Conservation (phyloP, 2,888 invertebrate genomes). For the Amaurobius ferox region DNA sequence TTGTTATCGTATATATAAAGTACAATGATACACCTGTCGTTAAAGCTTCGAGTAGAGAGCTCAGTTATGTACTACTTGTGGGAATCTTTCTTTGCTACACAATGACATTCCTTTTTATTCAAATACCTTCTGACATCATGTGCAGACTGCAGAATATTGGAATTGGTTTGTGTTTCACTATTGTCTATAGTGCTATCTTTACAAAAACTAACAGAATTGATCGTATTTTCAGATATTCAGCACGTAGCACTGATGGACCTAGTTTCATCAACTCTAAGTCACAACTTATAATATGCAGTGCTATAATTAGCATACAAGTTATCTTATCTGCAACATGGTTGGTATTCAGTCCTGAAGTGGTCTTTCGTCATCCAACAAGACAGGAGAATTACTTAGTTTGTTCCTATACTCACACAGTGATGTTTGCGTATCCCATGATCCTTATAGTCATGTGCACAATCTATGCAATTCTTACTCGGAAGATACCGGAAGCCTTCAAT, state of each 20-base stretch:
- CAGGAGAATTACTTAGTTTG: constrained; percentile 94
- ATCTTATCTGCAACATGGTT: constrained; percentile 94
- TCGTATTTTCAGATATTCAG: constrained; percentile 76
- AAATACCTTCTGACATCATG: constrained; percentile 77
- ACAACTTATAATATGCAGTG: constrained; percentile 78
- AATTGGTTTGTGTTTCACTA: constrained; percentile 78
- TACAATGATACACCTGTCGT: constrained; percentile 78
- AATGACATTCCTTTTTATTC: constrained; percentile 78
- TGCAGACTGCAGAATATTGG: constrained; percentile 78
- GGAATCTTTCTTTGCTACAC: constrained; percentile 78
- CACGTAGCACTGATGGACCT: constrained; percentile 78
- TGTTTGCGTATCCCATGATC: constrained; percentile 91
- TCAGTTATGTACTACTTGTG: constrained; percentile 78
- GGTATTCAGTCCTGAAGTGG: constrained; percentile 91
- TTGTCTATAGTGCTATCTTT: constrained; percentile 78
- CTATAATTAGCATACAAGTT: constrained; percentile 77
- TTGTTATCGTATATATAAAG: constrained; percentile 77
- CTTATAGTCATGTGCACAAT: constrained; percentile 85
- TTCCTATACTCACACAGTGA: constrained; percentile 84
- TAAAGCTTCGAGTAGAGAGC: constrained; percentile 79
- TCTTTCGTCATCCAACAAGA: constrained; percentile 92
- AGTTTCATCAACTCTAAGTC: constrained; percentile 79
- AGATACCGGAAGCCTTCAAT: constrained; percentile 79
- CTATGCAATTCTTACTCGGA: constrained; percentile 78
- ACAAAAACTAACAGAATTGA: constrained; percentile 78